Evolutionary conservation across 2,797 vertebrate species (phyloP), one percentile per base, ranked within the genome.

Genomic region (Ctenochaetus hawaiiensis): DNA sequence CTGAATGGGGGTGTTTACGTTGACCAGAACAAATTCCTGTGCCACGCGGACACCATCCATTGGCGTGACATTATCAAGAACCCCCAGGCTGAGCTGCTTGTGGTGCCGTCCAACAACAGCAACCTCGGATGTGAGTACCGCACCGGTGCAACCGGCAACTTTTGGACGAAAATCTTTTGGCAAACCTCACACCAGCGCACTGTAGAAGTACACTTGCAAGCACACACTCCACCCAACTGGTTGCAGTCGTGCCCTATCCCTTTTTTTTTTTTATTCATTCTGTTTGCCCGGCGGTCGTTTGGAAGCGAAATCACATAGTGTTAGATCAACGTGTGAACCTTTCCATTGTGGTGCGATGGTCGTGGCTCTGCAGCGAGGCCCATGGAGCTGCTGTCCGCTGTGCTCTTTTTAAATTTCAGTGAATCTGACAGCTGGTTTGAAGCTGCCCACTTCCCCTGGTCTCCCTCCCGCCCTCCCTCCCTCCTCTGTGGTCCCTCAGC

Each of bases 11-110:
- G 98, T 0, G 97, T 99, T 39, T 99, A 99, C 1, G 96, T 99
- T 61, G 97, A 98, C 89, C 97, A 98, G 95, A 99, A 99, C 93
- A 97, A 97, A 88, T 99, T 99, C 74, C 95, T 99, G 26, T 99
- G 98, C 91, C 97, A 99, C 1, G 96, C 97, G 0, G 97, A 99
- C 90, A 99, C 97, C 84, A 97, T 99, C 91, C 97, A 99, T 60
- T 99, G 98, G 98, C 96, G 96, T 56, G 98, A 99, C 82, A 99
- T 99, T 41, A 97, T 99, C 84, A 96, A 97, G 78, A 98, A 97
- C 86, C 95, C 97, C 2, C 96, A 96, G 82, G 97, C 97, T 3
- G 98, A 99, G 89, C 95, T 99, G 87, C 96, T 98, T 72, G 95
- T 99, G 89, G 97, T 99, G 5, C 96, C 97, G 0, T 98, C 96